Evolutionary conservation across 2,113 vertebrate genomes (phyloP).

Genomic region (Telmatochromis sp.): DNA sequence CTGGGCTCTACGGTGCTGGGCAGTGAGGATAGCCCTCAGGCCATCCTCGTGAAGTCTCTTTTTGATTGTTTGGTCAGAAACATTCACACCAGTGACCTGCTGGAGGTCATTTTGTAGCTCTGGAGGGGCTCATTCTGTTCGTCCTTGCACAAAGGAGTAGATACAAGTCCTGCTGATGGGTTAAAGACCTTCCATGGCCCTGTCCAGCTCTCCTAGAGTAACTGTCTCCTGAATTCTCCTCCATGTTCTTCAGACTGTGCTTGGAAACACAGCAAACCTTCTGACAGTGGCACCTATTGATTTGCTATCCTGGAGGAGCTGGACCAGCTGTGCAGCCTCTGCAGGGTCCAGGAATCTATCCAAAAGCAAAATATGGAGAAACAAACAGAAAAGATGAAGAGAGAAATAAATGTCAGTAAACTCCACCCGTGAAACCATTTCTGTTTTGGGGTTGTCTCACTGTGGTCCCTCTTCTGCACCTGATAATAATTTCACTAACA

Average conservation of each 20-base stretch:
- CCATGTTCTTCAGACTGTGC: not conserved
- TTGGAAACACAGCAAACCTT: not conserved
- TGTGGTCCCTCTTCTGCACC: not conserved
- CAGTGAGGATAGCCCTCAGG: not conserved
- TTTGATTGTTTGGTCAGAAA: not conserved
- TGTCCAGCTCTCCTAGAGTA: not conserved
- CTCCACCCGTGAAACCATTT: not conserved
- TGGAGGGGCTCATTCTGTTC: rapidly evolving
- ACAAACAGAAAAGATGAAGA: not conserved
- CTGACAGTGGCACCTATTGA: rapidly evolving
- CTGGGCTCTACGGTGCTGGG: not conserved
- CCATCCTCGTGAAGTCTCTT: not conserved
- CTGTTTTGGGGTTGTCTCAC: not conserved
- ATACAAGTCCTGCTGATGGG: not conserved
- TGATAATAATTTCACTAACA: not conserved
- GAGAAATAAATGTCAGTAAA: not conserved
- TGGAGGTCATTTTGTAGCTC: not conserved
- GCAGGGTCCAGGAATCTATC: not conserved
- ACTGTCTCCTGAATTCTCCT: not conserved
- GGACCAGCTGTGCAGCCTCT: not conserved
- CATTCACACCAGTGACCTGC: not conserved
- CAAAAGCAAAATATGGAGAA: not conserved
- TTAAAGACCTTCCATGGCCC: not conserved
- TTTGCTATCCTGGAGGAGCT: not conserved
- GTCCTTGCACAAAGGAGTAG: not conserved